phyloP scores from a whole-genome alignment of 2,888 invertebrate genomes.

The Cataglyphis albicans region DNA sequence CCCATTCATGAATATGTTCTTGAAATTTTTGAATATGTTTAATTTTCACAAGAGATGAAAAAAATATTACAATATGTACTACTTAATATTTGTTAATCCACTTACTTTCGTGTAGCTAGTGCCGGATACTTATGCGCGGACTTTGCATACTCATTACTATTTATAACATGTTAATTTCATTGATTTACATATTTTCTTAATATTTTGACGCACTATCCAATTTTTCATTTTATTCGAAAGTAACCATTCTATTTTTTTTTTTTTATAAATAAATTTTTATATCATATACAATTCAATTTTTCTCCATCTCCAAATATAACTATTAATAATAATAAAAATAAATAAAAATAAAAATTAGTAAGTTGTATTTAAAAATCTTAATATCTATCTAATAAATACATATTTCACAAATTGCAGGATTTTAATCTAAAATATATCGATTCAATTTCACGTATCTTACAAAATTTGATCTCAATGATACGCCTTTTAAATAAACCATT shows the following conservation, averaged over 20 bases:
- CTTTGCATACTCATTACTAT: conserved; percentile 4
- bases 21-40: neutral
- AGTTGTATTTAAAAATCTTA: neutral
- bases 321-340: neutral
- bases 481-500: neutral
- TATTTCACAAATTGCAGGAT: neutral
- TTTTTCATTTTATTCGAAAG: conserved; percentile 9
- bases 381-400: neutral
- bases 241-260: neutral
- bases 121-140: neutral
- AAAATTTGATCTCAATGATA: conserved; percentile 4
- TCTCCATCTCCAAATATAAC: too few relatives aligned
- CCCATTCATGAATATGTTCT: neutral
- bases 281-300: neutral
- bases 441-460: neutral
- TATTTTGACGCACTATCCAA: neutral
- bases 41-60: neutral
- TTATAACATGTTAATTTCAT: neutral
- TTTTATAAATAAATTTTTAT: conserved; percentile 4
- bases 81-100: neutral
- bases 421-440: neutral
- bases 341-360: neutral
- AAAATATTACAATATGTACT: neutral
- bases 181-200: conserved; percentile 6
- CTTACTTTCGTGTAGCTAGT: neutral